Evolutionary conservation across 2,888 invertebrate genomes (phyloP).

Genomic region (Drosophila kuntzei): DNA sequence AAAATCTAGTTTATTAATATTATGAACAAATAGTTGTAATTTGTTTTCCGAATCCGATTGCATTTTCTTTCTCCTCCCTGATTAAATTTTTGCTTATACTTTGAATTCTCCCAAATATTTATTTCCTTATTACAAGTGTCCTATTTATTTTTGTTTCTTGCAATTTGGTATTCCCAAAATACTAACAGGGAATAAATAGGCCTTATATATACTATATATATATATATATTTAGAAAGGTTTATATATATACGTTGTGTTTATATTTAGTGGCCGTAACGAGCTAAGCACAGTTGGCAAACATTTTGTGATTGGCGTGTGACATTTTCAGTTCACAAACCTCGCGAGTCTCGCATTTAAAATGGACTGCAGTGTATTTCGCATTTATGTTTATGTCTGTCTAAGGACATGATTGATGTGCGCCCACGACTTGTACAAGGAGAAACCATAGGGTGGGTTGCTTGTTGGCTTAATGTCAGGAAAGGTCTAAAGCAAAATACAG

Average conservation of each 20-base stretch:
- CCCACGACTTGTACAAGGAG: not conserved
- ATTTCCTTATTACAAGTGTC: too few species aligned
- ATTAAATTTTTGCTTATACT: too few species aligned
- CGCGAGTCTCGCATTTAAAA: constrained; percentile 59
- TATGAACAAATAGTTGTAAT: too few species aligned
- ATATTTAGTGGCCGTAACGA: constrained; percentile 34
- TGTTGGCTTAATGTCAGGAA: constrained; percentile 37
- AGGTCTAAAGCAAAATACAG: constrained; percentile 9
- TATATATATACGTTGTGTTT: not conserved
- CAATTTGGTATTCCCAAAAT: too few species aligned
- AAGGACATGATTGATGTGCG: constrained; percentile 56
- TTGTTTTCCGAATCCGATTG: too few species aligned
- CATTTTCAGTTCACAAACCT: constrained; percentile 57
- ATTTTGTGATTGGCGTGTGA: constrained; percentile 76
- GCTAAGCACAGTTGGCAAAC: constrained; percentile 53
- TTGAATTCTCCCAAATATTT: too few species aligned
- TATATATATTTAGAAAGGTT: not conserved
- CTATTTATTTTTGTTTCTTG: too few species aligned
- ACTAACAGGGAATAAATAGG: too few species aligned
- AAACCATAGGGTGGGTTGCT: not conserved
- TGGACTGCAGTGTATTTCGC: constrained; percentile 50
- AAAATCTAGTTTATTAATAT: too few species aligned
- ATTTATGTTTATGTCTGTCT: constrained; percentile 53
- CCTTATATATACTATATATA: constrained; percentile 1
- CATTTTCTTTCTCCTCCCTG: too few species aligned